Base-by-base conservation (phyloP, 2,888 invertebrate species). In the Zelleria hepariella region DNA sequence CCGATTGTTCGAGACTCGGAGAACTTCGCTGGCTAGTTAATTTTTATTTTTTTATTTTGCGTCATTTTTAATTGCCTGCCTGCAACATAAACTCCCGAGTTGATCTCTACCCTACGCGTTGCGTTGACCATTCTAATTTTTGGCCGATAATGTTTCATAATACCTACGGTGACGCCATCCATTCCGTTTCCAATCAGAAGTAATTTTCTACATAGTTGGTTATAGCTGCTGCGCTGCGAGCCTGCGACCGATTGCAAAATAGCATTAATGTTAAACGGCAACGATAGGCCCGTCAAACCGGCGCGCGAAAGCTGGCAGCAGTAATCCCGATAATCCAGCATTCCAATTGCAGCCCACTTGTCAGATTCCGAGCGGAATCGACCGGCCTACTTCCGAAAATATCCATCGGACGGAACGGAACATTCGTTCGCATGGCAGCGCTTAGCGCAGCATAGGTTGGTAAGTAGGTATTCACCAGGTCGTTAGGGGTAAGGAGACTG, bases 361-460 rank as follows among this genome's bases (percentile, higher is more conserved):
- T 64, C 63, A 64, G 68, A 73, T 71, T 69, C 68, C 67, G 68
- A 71, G 64, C 67, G 68, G 70, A 73, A 71, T 68, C 64, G 69
- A 67, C 64, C 70, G 73, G 62, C 73, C 73, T 73, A 75, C 66
- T 71, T 77, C 72, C 70, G 65, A 71, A 75, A 77, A 74, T 76
- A 66, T 62, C 56, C 57, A 61, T 57, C 32, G 23, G 1, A 24
- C n/a, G n/a, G n/a, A n/a, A n/a, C n/a, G n/a, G n/a, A n/a, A n/a
- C n/a, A n/a, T n/a, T n/a, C n/a, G n/a, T n/a, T n/a, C n/a, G n/a
- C n/a, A n/a, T n/a, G n/a, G n/a, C n/a, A n/a, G n/a, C n/a, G n/a
- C n/a, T n/a, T n/a, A n/a, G n/a, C n/a, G n/a, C n/a, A n/a, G n/a
- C n/a, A n/a, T n/a, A n/a, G n/a, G n/a, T n/a, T n/a, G n/a, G n/a